Evolutionary conservation across 2,888 invertebrate genomes (phyloP).

Genomic region (Dolichomitus sp.): DNA sequence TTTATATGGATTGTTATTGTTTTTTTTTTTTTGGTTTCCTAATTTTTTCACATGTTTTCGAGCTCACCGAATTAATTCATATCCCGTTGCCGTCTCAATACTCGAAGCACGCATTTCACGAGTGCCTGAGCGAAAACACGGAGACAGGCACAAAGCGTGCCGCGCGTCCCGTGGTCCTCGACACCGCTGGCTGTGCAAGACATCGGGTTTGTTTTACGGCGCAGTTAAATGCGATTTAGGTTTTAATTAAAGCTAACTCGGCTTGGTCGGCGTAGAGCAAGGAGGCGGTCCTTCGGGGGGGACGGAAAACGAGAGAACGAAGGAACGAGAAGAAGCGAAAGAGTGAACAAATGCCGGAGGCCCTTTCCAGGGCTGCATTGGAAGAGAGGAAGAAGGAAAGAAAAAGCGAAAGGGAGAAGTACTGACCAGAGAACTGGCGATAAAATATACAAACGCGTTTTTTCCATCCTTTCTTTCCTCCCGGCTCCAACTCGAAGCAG

Average conservation of each 20-base stretch:
- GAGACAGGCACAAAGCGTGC: constrained; percentile 43
- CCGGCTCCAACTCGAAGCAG: neutral
- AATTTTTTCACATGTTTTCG: neutral
- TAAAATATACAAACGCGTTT: constrained; percentile 59
- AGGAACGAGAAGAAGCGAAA: constrained; percentile 20
- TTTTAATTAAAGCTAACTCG: constrained; percentile 82
- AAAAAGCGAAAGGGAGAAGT: constrained; percentile 49
- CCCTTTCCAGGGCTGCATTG: constrained; percentile 8
- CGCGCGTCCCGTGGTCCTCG: constrained; percentile 67
- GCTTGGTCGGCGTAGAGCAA: constrained; percentile 36
- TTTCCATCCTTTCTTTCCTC: constrained; percentile 25
- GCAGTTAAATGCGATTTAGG: constrained; percentile 82
- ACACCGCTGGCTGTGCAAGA: constrained; percentile 73
- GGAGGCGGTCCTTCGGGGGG: constrained; percentile 62
- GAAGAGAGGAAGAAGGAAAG: constrained; percentile 27
- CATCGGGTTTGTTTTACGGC: constrained; percentile 81
- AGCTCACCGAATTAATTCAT: neutral
- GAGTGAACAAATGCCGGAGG: constrained; percentile 50
- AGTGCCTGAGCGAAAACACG: constrained; percentile 18
- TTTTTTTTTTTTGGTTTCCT: neutral
- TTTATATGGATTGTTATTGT: neutral
- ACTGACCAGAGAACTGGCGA: constrained; percentile 25
- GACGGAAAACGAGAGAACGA: constrained; percentile 69
- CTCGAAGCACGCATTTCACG: constrained; percentile 38
- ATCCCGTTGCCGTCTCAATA: constrained; percentile 1